Evolutionary conservation across 1,140 invertebrate genomes (phyloP).

Genomic region (Pemphigus obesinymphae): DNA sequence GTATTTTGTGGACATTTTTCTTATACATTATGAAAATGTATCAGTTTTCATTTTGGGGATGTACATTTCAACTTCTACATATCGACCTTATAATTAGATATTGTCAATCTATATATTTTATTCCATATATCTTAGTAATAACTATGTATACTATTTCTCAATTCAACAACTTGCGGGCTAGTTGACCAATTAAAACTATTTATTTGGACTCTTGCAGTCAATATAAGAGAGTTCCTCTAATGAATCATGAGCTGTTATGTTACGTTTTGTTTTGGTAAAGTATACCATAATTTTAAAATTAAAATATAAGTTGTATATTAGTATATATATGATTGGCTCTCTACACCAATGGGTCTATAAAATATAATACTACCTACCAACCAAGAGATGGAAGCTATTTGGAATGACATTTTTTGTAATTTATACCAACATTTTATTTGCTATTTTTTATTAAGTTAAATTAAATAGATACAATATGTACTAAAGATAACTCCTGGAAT

Average conservation of each 20-base stretch:
- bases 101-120: slow-evolving; percentile 33
- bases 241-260: neutral
- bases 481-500: too few relatives aligned
- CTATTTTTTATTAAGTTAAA: neutral
- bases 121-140: slow-evolving; percentile 27
- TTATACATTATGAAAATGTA: slow-evolving; percentile 40
- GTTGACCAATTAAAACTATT: slow-evolving; percentile 28
- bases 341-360: neutral
- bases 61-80: slow-evolving; percentile 23
- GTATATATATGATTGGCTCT: neutral
- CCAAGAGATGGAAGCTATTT: neutral
- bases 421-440: neutral
- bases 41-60: slow-evolving; percentile 42
- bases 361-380: neutral
- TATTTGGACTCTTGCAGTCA: neutral
- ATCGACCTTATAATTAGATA: slow-evolving; percentile 22
- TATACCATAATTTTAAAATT: slow-evolving; percentile 11
- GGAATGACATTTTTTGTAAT: neutral
- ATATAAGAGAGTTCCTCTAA: neutral
- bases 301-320: neutral
- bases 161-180: neutral
- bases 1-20: slow-evolving; percentile 22
- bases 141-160: slow-evolving; percentile 9
- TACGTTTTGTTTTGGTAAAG: slow-evolving; percentile 25
- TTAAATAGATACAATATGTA: neutral